Percentiles rank a stretch among this genome's conserved stretches.
Evolutionary conservation across 2,888 invertebrate species (phyloP).

Genomic region (Pandemis corylana): DNA sequence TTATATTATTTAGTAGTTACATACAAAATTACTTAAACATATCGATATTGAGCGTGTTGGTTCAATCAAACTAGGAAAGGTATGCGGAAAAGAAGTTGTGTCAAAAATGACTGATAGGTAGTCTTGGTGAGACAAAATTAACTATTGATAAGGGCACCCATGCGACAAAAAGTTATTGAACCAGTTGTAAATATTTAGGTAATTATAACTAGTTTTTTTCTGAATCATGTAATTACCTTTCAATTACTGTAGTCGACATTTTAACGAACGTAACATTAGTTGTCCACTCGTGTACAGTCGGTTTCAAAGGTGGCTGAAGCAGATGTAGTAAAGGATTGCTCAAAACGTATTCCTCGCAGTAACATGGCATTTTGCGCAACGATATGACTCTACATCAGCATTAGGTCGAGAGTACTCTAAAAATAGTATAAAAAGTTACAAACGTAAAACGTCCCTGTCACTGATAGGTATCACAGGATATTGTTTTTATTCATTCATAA

Average conservation of each 20-base stretch:
- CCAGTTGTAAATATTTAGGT: neutral
- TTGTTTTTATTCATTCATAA: neutral
- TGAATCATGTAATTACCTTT: neutral
- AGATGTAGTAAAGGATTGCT: conserved; percentile 12
- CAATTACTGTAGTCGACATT: neutral
- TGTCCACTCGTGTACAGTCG: neutral
- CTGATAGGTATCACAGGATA: neutral
- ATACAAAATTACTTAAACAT: neutral
- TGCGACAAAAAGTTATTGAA: neutral
- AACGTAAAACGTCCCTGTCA: neutral
- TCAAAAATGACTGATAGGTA: neutral
- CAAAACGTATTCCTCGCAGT: conserved; percentile 24
- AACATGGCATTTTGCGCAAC: conserved; percentile 36
- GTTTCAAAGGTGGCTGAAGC: neutral
- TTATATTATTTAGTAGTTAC: neutral
- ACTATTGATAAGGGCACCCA: neutral
- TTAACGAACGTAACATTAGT: neutral
- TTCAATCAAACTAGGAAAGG: neutral
- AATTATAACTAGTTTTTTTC: neutral
- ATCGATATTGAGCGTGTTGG: neutral
- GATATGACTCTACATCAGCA: conserved; percentile 2
- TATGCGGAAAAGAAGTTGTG: conserved; percentile 1
- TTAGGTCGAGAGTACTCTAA: conserved; percentile 3
- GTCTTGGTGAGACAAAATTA: neutral
- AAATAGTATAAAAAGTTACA: conserved; percentile 1